Percentiles rank a stretch among this genome's conserved stretches.
Conservation (phyloP, 2,113 vertebrate species). For the Mesoclemmys tuberculata region DNA sequence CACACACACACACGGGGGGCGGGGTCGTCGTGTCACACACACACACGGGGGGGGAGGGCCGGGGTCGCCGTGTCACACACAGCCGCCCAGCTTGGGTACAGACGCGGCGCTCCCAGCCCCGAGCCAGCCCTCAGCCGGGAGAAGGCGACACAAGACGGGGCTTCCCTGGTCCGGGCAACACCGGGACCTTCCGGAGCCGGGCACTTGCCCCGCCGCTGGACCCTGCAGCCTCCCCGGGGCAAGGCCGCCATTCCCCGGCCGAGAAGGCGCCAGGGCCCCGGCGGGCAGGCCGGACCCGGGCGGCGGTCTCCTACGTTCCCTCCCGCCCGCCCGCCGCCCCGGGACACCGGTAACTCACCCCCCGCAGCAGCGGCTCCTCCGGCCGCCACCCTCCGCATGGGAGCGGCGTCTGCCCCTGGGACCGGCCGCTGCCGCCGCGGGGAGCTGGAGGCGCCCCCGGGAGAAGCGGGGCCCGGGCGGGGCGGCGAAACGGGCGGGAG, state of each 20-base stretch:
- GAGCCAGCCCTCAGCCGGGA: background rate
- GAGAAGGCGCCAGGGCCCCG: background rate
- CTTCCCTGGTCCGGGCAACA: background rate
- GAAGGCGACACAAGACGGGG: background rate
- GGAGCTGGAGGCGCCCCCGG: background rate
- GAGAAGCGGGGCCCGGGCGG: background rate
- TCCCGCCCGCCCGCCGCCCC: background rate
- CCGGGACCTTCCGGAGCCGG: slow-evolving; percentile 15
- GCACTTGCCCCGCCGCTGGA: background rate
- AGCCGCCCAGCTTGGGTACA: background rate
- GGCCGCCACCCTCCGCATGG: background rate
- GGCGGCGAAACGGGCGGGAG: background rate
- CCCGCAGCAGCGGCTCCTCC: background rate
- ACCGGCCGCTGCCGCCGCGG: background rate
- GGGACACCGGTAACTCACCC: slow-evolving; percentile 35
- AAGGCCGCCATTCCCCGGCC: slow-evolving; percentile 50
- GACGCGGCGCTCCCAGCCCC: background rate
- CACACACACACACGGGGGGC: background rate
- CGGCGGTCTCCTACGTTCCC: background rate
- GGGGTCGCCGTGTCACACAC: background rate
- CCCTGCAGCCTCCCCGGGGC: background rate
- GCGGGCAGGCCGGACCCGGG: background rate
- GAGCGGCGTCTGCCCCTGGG: background rate
- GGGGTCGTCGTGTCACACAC: background rate
- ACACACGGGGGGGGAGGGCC: background rate